These are phyloP conservation scores for Tyria jacobaeae DNA, from an alignment of 2,888 invertebrate genomes.

Conservation along the genomic window DNA sequence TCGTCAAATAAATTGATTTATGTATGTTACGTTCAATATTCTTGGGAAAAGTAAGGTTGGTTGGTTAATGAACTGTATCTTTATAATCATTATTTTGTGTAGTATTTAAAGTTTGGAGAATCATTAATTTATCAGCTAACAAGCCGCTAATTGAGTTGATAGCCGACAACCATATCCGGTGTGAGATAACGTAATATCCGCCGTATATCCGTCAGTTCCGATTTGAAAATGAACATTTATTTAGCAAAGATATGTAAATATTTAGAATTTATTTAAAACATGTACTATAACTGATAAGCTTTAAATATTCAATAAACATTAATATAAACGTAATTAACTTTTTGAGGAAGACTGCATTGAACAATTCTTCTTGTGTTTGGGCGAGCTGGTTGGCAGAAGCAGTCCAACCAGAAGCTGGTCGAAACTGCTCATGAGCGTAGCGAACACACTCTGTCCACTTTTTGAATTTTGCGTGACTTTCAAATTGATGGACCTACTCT, in stretches of 20 bases:
- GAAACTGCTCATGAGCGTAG: too few relatives aligned
- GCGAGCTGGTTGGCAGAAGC: too few relatives aligned
- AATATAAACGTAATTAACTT: background rate
- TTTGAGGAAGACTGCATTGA: too few relatives aligned
- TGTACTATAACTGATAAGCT: background rate
- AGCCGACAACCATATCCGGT: constrained; percentile 54
- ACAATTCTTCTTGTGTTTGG: too few relatives aligned
- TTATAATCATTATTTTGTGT: background rate
- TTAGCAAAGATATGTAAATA: constrained; percentile 13
- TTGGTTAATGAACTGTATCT: too few relatives aligned
- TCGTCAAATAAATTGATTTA: too few relatives aligned
- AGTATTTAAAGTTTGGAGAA: background rate
- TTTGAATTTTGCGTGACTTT: too few relatives aligned
- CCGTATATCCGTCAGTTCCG: constrained; percentile 51
- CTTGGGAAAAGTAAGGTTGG: too few relatives aligned
- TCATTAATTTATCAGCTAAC: constrained; percentile 30
- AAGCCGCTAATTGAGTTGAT: constrained; percentile 49
- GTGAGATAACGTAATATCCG: constrained; percentile 68
- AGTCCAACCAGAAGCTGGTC: too few relatives aligned
- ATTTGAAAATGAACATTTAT: constrained; percentile 30
- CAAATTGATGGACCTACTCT: too few relatives aligned
- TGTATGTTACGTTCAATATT: too few relatives aligned
- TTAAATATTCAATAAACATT: background rate
- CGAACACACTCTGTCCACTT: too few relatives aligned
- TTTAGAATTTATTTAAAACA: constrained; percentile 13